Conservation (phyloP, 2,888 invertebrate genomes). For the Nomada lathburiana region DNA sequence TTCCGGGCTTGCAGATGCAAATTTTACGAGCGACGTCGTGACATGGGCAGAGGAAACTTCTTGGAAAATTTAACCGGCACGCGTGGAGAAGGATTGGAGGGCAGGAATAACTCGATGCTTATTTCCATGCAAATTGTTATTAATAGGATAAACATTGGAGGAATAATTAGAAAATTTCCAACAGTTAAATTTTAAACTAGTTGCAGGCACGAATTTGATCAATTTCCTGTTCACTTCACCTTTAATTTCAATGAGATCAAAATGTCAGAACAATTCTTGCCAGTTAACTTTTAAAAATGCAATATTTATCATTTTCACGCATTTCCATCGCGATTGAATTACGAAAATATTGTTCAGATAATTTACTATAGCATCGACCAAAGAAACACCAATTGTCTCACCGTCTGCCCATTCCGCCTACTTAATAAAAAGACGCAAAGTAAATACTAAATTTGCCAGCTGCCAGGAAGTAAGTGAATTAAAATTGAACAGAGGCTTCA, state of each 20-base stretch:
- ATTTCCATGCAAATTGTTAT: background rate
- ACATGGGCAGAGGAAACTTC: slow-evolving; percentile 17
- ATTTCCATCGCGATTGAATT: too few species aligned
- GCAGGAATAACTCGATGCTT: background rate
- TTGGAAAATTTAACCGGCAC: slow-evolving; percentile 25
- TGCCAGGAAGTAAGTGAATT: background rate
- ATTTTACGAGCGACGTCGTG: slow-evolving; percentile 24
- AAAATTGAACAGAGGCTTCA: background rate
- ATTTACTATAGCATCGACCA: too few species aligned
- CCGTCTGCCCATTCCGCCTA: too few species aligned
- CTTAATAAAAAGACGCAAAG: background rate
- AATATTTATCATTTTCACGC: too few species aligned
- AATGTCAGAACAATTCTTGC: too few species aligned
- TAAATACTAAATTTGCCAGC: background rate
- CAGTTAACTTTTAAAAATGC: too few species aligned
- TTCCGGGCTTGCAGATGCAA: slow-evolving; percentile 20
- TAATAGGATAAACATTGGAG: background rate
- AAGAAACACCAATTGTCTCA: too few species aligned
- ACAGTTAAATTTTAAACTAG: too few species aligned
- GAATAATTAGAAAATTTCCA: background rate
- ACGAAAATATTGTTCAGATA: too few species aligned
- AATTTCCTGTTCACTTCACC: too few species aligned
- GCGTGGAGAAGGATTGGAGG: background rate
- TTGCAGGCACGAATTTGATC: too few species aligned
- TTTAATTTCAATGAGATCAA: too few species aligned